phyloP scores from a whole-genome alignment of 2,113 vertebrate genomes.

The Acanthisitta chloris region DNA sequence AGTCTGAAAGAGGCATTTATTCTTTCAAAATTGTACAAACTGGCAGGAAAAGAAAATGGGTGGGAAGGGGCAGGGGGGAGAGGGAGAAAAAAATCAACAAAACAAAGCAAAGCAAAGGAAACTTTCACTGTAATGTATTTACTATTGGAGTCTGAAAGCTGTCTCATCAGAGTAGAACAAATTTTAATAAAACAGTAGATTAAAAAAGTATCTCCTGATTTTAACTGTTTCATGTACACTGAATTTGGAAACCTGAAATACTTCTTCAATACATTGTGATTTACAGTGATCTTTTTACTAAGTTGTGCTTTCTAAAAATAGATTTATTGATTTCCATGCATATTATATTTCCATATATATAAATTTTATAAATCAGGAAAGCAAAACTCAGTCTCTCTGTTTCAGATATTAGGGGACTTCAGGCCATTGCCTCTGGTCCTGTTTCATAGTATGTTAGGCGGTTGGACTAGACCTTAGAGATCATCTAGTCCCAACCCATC shows the following conservation, averaged over 20 bases:
- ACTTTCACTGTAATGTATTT: background rate
- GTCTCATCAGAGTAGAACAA: background rate
- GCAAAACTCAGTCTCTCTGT: background rate
- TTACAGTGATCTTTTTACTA: background rate
- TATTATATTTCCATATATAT: background rate
- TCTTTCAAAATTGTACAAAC: background rate
- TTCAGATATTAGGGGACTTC: background rate
- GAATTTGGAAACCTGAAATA: background rate
- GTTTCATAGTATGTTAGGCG: too few relatives aligned
- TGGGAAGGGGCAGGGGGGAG: too few relatives aligned
- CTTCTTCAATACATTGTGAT: background rate
- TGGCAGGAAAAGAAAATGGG: background rate
- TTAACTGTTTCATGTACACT: background rate
- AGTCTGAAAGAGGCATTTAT: background rate
- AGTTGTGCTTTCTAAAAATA: background rate
- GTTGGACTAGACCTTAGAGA: too few relatives aligned
- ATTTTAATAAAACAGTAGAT: background rate
- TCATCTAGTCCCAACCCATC: too few relatives aligned
- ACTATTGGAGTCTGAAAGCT: background rate
- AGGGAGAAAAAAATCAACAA: too few relatives aligned
- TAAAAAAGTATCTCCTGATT: background rate
- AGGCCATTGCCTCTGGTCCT: too few relatives aligned
- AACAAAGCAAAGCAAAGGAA: fast-evolving
- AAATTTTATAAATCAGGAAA: background rate
- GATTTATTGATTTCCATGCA: background rate